Percentiles rank a stretch among this genome's conserved stretches.
Evolutionary conservation across 2,113 vertebrate genomes (phyloP).

Genomic region (Puffinus mauretanicus): DNA sequence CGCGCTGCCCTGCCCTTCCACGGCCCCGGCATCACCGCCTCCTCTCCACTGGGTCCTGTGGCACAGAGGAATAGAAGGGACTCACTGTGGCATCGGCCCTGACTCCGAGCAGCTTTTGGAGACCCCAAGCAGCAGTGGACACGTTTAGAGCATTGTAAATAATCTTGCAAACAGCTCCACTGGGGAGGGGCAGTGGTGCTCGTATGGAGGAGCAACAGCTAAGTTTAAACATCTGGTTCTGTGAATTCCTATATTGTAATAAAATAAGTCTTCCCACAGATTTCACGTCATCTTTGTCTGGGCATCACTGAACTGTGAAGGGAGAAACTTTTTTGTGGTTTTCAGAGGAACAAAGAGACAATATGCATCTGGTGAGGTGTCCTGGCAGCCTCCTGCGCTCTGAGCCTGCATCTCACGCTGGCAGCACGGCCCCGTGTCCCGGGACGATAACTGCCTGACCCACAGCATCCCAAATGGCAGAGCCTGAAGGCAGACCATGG

Average conservation of each 20-base stretch:
- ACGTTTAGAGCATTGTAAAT: neutral
- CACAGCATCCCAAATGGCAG: neutral
- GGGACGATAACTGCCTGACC: neutral
- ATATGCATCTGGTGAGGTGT: conserved; percentile 56
- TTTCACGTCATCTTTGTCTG: conserved; percentile 57
- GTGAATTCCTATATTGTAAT: conserved; percentile 51
- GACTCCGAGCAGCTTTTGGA: neutral
- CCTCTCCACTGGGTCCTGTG: fast-evolving
- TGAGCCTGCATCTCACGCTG: neutral
- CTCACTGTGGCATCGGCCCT: neutral
- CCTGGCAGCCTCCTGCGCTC: conserved; percentile 5
- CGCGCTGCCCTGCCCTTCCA: neutral
- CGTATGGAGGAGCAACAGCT: neutral
- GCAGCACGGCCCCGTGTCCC: neutral
- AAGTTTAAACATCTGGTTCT: conserved; percentile 49
- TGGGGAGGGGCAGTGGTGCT: neutral
- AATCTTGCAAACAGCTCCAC: neutral
- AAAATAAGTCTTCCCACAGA: conserved; percentile 54
- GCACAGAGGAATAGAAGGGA: neutral
- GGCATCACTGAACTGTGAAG: conserved; percentile 45
- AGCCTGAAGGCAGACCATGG: neutral
- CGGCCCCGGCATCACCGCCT: fast-evolving
- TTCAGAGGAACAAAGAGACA: conserved; percentile 48
- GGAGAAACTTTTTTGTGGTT: conserved; percentile 42
- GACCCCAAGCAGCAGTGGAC: neutral